Evolutionary conservation across 2,797 vertebrate species (phyloP), one percentile per base, ranked within the genome.

Genomic region (Sebastiscus tertius): DNA sequence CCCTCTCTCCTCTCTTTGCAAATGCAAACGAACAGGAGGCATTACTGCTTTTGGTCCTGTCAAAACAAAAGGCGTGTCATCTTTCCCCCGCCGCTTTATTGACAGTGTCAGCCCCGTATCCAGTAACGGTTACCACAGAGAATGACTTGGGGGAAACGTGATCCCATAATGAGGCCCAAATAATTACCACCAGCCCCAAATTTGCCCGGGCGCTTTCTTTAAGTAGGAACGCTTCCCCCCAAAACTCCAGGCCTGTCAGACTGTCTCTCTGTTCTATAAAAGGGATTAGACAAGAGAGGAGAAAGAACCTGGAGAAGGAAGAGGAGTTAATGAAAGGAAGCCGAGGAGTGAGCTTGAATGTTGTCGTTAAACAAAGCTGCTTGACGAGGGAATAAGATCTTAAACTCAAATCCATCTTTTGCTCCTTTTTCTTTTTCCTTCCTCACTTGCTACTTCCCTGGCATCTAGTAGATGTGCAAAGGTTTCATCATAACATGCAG

Each of bases 161-260:
- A 96, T 94, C 94, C 91, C 88, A 93, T 95, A 95, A 95, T 94
- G 93, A 95, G 90, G 87, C 86, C 84, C 81, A 88, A 91, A 91
- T 94, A 95, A 95, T 94, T 94, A 95, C 90, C 89, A 88, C 55
- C 83, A 89, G 87, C 83, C 87, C 88, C 82, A 90, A 92, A 93
- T 92, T 91, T 88, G 81, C 91, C 78, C 42, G 61, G 88, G 88
- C 72, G 86, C 89, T 91, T 93, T 93, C 88, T 92, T 90, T 91
- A 93, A 93, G 91, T 91, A 89, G 87, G 39, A 86, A 84, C 8
- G 75, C 60, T 39, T 39, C 76, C 80, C 75, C 74, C 74, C 56
- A 22, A 52, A 80, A 80, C 61, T 81, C 77, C 70, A 64, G 71
- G 72, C 76, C 82, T 62, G 80, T 82, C 91, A 80, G 89, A 87